A percentile compares a stretch with the other conserved stretches of the same genome.
Conservation (phyloP, 2,113 vertebrate genomes). For the Ancistrus triradiatus region DNA sequence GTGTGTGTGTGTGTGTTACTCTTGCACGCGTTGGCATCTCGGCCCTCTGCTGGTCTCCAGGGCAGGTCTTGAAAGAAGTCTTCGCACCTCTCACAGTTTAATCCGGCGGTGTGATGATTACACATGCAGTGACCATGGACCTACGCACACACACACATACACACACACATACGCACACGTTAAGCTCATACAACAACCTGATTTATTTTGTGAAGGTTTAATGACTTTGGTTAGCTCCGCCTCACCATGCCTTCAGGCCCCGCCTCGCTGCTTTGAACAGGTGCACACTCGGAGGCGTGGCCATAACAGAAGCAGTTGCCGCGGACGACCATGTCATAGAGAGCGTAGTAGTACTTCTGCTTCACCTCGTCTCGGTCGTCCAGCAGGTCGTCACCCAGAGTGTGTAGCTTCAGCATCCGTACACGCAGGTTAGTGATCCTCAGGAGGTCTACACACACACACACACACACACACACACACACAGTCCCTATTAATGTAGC, state of each 20-base stretch:
- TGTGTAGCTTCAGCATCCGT: constrained; percentile 86
- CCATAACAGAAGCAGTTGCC: constrained; percentile 98
- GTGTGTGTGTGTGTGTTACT: constrained; percentile 61
- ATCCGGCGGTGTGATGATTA: constrained; percentile 88
- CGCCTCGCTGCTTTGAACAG: constrained; percentile 63
- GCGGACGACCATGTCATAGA: constrained; percentile 94
- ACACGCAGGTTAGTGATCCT: constrained; percentile 94
- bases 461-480: constrained; percentile 5
- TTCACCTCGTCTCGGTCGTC: constrained; percentile 87
- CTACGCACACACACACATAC: constrained; percentile 55
- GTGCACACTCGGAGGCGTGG: constrained; percentile 88
- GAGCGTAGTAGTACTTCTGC: constrained; percentile 93
- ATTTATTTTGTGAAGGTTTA: no score
- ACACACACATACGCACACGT: constrained; percentile 16
- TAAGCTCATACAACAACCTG: background rate
- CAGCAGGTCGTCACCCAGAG: constrained; percentile 86
- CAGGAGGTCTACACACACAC: constrained; percentile 74
- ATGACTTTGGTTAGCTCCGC: background rate
- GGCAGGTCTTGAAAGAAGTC: constrained; percentile 89
- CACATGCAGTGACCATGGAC: constrained; percentile 93
- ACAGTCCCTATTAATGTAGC: background rate
- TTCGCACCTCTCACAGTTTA: constrained; percentile 90
- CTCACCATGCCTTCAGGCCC: constrained; percentile 88
- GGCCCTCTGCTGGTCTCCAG: constrained; percentile 90
- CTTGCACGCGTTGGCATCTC: constrained; percentile 87